Percentiles rank a stretch among this genome's conserved stretches.
Evolutionary conservation across 1,140 invertebrate species (phyloP).

Genomic region (Acromyrmex charruanus): DNA sequence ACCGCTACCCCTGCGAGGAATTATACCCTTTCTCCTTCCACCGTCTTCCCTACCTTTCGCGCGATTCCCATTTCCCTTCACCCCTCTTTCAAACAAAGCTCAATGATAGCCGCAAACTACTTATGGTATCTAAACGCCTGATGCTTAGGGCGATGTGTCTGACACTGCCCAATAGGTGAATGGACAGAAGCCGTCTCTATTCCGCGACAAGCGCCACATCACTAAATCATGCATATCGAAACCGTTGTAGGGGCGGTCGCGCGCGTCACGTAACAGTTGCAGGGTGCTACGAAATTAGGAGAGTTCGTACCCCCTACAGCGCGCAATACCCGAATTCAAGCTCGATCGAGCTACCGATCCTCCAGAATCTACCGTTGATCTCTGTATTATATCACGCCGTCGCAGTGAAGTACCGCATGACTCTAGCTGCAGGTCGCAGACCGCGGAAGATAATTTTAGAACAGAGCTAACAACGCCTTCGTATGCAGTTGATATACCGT

Average conservation of each 20-base stretch:
- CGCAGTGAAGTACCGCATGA: no score
- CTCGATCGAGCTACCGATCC: conserved; percentile 3
- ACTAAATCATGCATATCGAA: conserved; percentile 29
- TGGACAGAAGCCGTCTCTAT: conserved; percentile 47
- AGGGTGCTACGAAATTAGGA: background rate
- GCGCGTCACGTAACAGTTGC: conserved; percentile 19
- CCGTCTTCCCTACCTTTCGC: conserved; percentile 9
- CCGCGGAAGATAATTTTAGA: background rate
- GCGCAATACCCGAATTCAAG: background rate
- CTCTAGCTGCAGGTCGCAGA: background rate
- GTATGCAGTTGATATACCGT: background rate
- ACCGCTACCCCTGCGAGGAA: conserved; percentile 32
- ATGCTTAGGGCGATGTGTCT: conserved; percentile 39
- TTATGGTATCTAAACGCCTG: conserved; percentile 47
- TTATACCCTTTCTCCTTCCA: background rate
- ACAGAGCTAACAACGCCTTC: background rate
- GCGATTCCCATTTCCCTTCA: no score
- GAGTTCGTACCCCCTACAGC: background rate
- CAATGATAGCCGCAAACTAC: conserved; percentile 55
- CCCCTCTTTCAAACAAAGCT: background rate
- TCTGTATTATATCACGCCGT: background rate
- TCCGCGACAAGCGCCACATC: conserved; percentile 21
- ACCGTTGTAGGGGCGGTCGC: conserved; percentile 1
- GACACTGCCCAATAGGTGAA: conserved; percentile 44
- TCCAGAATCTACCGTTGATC: background rate